Evolutionary conservation across 2,888 invertebrate genomes (phyloP), one percentile per base, ranked within the genome.

Genomic region (Cynaeus angustus): DNA sequence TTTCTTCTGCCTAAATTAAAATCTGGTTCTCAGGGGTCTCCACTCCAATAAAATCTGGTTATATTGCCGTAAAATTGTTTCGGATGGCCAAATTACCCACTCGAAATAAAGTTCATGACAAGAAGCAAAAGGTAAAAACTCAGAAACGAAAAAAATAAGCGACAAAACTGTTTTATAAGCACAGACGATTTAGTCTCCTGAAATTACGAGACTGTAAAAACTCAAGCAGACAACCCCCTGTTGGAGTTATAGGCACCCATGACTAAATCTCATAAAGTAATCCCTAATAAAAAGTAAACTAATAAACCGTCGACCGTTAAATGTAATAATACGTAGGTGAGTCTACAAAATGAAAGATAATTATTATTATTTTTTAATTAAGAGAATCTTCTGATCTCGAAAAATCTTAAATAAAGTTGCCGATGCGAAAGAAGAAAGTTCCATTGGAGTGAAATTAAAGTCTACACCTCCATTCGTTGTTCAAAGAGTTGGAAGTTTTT

Each of bases 381-480:
- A n/a, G n/a, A n/a, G n/a, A n/a, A n/a, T n/a, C n/a, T n/a, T n/a
- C n/a, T n/a, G n/a, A n/a, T n/a, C n/a, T n/a, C n/a, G n/a, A n/a
- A n/a, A n/a, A n/a, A n/a, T n/a, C n/a, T n/a, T n/a, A n/a, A n/a
- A n/a, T n/a, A n/a, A n/a, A 56, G 55, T 48, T 68, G 72, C 73
- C 71, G 70, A 66, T 69, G 70, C 72, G 21, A 21, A 21, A 21
- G 21, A 21, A 21, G 21, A 21, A 21, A 69, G 72, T 76, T 75
- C 74, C 72, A 72, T 10, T 16, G 71, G 71, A 70, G 73, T 71
- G 70, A 74, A 76, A 76, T 76, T 76, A 75, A 76, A 75, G 74
- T 77, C 75, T 72, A 74, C 74, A 75, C 72, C 74, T 75, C 70
- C 76, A 71, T 75, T 71, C 74, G 75, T 72, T 76, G 76, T 70